phyloP scores from a whole-genome alignment of 2,113 vertebrate genomes.

The Chinchilla lanigera region DNA sequence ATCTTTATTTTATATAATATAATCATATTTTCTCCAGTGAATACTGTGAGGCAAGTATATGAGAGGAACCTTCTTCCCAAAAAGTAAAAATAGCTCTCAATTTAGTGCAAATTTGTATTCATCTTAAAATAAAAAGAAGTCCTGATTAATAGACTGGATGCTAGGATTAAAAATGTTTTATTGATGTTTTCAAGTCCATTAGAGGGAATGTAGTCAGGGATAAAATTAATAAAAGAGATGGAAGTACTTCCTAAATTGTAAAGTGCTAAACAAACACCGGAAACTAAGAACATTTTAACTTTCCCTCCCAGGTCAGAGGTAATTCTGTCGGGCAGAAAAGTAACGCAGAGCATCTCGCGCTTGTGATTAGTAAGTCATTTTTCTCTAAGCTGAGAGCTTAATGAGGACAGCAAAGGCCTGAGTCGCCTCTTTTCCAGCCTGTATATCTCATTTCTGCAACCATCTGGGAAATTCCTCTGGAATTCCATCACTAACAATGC shows the following conservation, averaged over 20 bases:
- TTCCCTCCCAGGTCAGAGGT: background rate
- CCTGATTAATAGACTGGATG: background rate
- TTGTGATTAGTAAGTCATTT: background rate
- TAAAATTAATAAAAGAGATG: constrained; percentile 16
- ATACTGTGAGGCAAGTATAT: background rate
- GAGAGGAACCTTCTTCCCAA: background rate
- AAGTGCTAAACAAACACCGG: background rate
- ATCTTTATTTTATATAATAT: constrained; percentile 19
- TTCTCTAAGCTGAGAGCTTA: background rate
- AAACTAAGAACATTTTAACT: background rate
- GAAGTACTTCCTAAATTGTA: background rate
- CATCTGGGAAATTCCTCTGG: background rate
- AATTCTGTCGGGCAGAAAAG: background rate
- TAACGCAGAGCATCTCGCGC: background rate
- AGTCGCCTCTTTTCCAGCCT: background rate
- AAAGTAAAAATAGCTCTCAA: background rate
- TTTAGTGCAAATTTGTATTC: background rate
- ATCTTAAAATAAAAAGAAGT: background rate
- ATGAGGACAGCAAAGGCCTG: background rate
- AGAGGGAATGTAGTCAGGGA: background rate
- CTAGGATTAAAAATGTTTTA: background rate
- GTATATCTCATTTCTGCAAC: background rate
- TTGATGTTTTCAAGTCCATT: background rate
- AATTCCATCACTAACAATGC: constrained; percentile 20
- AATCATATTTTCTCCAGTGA: background rate